These are phyloP conservation scores for Alces alces DNA, from an alignment of 2,113 vertebrate genomes.

Conservation along the genomic window DNA sequence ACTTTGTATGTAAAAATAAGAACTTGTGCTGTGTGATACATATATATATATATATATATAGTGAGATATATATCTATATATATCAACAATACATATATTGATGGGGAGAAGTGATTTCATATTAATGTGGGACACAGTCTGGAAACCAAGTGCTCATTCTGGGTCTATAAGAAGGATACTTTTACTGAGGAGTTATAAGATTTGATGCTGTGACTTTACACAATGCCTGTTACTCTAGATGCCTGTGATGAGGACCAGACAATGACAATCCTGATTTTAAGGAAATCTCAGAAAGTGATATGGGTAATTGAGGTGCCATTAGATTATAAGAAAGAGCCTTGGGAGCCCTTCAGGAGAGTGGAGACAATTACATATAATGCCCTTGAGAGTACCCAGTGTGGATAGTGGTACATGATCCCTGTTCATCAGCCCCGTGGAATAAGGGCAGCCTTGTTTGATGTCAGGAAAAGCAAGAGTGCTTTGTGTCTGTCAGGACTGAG, in stretches of 20 bases:
- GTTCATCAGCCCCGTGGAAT: conserved; percentile 44
- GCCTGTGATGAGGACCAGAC: background rate
- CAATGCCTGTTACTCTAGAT: background rate
- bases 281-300: conserved; percentile 47
- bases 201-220: background rate
- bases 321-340: background rate
- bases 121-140: background rate
- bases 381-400: conserved; percentile 14
- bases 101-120: background rate
- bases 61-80: background rate
- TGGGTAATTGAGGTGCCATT: background rate
- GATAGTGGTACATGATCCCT: conserved; percentile 48
- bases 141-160: background rate
- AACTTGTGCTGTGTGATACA: background rate
- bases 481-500: background rate
- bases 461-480: background rate
- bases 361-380: conserved; percentile 29
- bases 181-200: background rate
- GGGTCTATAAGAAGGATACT: background rate
- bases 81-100: background rate
- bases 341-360: background rate
- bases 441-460: conserved; percentile 59
- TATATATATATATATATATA: too few relatives aligned
- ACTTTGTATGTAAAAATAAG: conserved; percentile 14
- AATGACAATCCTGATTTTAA: conserved; percentile 8